phyloP scores from a whole-genome alignment of 2,888 invertebrate genomes.

The Chironomus riparius region DNA sequence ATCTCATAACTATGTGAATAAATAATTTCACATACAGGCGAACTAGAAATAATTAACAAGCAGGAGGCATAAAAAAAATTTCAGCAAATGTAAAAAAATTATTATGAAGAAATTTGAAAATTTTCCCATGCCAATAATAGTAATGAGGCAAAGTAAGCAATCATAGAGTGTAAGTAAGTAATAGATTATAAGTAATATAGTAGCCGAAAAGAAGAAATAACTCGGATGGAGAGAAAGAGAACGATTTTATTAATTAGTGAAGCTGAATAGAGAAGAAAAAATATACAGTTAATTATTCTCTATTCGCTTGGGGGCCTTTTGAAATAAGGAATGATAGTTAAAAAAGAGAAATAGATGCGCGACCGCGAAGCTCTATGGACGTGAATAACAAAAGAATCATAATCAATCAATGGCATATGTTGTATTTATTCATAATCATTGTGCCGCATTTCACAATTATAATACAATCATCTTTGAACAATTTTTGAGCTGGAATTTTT shows the following conservation, averaged over 20 bases:
- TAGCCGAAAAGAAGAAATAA: background rate
- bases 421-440: conserved; percentile 7
- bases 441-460: conserved; percentile 3
- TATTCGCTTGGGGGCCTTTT: background rate
- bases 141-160: background rate
- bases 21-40: background rate
- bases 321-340: too few species aligned
- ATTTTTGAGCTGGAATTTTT: too few species aligned
- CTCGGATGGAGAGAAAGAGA: background rate
- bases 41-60: background rate
- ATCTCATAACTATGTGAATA: background rate
- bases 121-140: background rate
- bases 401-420: conserved; percentile 27
- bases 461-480: background rate
- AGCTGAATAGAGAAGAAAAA: background rate
- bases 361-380: background rate
- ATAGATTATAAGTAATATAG: background rate
- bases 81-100: background rate
- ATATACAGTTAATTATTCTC: conserved; percentile 26
- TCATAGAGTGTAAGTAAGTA: background rate
- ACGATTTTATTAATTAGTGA: conserved; percentile 7
- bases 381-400: background rate
- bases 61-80: background rate
- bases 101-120: background rate
- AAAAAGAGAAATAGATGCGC: background rate